A percentile compares a stretch with the other conserved stretches of the same genome.
These are phyloP conservation scores for Branchellion lobata DNA, from an alignment of 2,888 invertebrate species.

Conservation along the genomic window DNA sequence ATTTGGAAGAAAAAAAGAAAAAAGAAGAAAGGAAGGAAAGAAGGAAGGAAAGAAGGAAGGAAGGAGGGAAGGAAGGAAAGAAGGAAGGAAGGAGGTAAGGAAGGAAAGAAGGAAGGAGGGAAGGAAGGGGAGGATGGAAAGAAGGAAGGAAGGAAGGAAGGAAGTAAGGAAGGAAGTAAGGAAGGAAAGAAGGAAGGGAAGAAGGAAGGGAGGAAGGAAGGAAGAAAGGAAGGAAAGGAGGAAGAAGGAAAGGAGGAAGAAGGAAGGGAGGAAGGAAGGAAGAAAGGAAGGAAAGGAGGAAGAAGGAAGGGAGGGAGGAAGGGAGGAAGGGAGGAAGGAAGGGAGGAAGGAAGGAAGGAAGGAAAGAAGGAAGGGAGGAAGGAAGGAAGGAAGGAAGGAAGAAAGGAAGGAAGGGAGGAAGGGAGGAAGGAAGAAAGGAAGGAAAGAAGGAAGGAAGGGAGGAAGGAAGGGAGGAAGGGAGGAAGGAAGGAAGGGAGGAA, in stretches of 20 bases:
- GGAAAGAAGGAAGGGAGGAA: constrained; percentile 47
- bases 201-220: constrained; percentile 47
- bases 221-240: no score
- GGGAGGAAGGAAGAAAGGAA: constrained; percentile 47
- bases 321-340: constrained; percentile 49
- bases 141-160: constrained; percentile 48
- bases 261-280: background rate
- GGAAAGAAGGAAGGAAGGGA: background rate
- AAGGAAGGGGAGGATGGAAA: background rate
- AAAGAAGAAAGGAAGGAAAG: background rate
- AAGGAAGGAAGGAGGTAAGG: no score
- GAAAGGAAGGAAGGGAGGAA: background rate
- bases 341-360: background rate
- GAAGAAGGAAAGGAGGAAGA: constrained; percentile 48
- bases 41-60: no score
- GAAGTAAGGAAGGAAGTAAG: background rate
- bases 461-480: constrained; percentile 49
- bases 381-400: background rate
- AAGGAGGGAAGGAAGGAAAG: constrained; percentile 49
- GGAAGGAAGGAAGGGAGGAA: no score
- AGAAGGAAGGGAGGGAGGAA: background rate
- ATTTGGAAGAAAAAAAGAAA: background rate
- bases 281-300: constrained; percentile 48
- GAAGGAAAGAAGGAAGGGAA: background rate
- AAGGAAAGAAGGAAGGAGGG: constrained; percentile 48